Base-by-base conservation (phyloP, 2,888 invertebrate species). In the Papilio elwesi region DNA sequence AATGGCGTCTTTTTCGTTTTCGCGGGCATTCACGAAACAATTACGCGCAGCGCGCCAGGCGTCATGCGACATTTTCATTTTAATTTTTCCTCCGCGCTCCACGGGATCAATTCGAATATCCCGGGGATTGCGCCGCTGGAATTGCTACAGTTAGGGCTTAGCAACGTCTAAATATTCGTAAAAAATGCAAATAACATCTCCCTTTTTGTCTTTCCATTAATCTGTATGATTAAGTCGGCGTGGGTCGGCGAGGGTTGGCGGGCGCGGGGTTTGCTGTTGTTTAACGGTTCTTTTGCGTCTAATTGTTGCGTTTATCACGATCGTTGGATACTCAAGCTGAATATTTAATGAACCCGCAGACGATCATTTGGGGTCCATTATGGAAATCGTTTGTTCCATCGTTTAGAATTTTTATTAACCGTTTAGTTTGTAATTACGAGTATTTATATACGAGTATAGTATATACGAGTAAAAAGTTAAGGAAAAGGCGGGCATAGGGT, bases 1-100 rank as follows among this genome's bases (percentile, higher is more conserved):
- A 75, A 75, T 73, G 75, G 73, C 69, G 66, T 43, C 69, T 71
- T 68, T 73, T 62, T 62, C 59, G 38, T 38, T 67, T 55, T 70
- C 70, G 70, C 70, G 70, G 63, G 63, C 59, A 64, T 70, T 70
- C 63, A 26, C 70, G 48, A 70, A 70, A 70, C 70, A 70, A 70
- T 70, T 64, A 70, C 53, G 52, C 15, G 52, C 47, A 53, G 52
- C 63, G 63, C 52, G 52, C 57, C 59, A 63, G 70, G 47, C 62
- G 63, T 53, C 70, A 64, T 53, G 53, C 70, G 70, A 16, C 70
- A 53, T 64, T 70, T 70, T 63, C 63, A 53, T 64, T 70, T 70
- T 70, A 48, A 70, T 63, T 70, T 63, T 63, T 51, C 43, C 69
- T 63, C 47, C 9, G 15, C 13, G 63, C 70, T 63, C 15, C 43